Conservation (phyloP, 23 tunicate genomes). For the Clavelina lepadiformis region DNA sequence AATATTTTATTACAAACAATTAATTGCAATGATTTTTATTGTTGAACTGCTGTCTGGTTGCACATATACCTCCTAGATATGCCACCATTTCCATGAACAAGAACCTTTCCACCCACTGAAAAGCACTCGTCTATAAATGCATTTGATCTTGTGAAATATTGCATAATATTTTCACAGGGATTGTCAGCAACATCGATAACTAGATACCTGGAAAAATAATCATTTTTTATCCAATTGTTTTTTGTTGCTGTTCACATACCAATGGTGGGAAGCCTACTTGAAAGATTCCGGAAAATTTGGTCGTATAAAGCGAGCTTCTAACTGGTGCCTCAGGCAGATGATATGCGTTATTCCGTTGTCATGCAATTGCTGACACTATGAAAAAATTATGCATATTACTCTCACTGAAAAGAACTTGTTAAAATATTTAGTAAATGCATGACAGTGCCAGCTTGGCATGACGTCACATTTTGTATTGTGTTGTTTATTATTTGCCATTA, state of each 20-base stretch:
- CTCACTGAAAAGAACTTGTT: too few species aligned
- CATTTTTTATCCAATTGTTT: not conserved
- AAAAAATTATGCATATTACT: too few species aligned
- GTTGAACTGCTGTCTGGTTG: not conserved
- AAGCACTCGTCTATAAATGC: conserved; percentile 36
- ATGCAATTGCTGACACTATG: conserved; percentile 13
- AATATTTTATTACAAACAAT: too few species aligned
- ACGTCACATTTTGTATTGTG: too few species aligned
- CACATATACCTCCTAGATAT: conserved; percentile 55
- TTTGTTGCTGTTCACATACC: not conserved
- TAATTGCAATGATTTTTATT: too few species aligned
- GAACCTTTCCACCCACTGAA: conserved; percentile 27
- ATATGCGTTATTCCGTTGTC: conserved; percentile 59
- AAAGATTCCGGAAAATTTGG: conserved; percentile 74
- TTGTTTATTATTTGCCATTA: too few species aligned
- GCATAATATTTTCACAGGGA: conserved; percentile 61
- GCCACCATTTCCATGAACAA: conserved; percentile 70
- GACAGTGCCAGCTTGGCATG: too few species aligned
- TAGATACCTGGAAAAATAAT: conserved; percentile 55
- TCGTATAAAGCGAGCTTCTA: conserved; percentile 45
- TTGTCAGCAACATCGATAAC: conserved; percentile 52
- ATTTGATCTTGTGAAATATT: conserved; percentile 30
- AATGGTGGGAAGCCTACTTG: conserved; percentile 8
- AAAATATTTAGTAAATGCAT: too few species aligned
- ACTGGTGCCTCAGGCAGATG: conserved; percentile 57